These are phyloP conservation scores for Sitta carolinensis DNA, from an alignment of 2,797 vertebrate species.

Conservation along the genomic window DNA sequence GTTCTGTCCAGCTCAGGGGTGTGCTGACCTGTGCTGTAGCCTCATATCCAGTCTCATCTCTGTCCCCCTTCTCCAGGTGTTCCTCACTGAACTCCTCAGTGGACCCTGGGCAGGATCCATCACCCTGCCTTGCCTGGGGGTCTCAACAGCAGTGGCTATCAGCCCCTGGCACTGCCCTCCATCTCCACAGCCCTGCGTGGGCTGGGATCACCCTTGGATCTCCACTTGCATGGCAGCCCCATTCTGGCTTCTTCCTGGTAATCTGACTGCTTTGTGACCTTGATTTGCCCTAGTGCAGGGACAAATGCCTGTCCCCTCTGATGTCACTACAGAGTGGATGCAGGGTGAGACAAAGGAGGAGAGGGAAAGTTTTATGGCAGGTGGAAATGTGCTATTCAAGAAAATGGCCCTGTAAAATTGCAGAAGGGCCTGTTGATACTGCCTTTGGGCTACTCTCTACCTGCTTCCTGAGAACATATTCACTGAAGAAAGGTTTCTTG, in stretches of 20 bases:
- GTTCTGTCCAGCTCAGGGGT: not conserved
- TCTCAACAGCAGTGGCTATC: not conserved
- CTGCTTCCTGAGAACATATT: not conserved
- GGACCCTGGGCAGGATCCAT: not conserved
- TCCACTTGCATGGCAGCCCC: not conserved
- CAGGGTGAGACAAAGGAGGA: not conserved
- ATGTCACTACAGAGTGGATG: accelerated
- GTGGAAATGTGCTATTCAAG: not conserved
- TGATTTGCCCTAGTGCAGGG: not conserved
- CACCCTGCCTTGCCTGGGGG: not conserved
- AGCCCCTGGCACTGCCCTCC: not conserved
- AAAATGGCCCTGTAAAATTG: not conserved
- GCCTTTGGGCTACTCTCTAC: not conserved
- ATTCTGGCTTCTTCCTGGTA: not conserved
- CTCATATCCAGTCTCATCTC: not conserved
- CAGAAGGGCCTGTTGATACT: not conserved
- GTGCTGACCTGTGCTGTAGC: not conserved
- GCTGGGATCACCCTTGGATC: not conserved
- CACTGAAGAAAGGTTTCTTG: not conserved
- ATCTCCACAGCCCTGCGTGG: accelerated
- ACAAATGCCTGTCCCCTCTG: not conserved
- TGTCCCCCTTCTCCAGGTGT: not conserved
- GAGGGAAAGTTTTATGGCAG: not conserved
- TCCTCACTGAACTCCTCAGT: not conserved
- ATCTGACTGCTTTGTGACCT: not conserved